Evolutionary conservation across 2,888 invertebrate genomes (phyloP).

Genomic region (Cheilosia grossa): DNA sequence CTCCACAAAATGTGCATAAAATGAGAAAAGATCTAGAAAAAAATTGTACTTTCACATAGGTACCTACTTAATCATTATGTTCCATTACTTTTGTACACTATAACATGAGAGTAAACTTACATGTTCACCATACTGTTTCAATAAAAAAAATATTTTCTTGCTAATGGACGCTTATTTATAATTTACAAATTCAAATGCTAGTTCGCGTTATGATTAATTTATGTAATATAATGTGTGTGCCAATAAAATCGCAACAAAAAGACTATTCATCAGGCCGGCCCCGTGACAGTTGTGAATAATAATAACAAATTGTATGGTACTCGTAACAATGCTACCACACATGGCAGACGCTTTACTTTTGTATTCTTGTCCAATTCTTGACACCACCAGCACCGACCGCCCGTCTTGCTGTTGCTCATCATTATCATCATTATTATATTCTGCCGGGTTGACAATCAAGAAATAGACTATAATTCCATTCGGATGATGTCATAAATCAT

Average conservation of each 20-base stretch:
- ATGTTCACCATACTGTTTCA: background rate
- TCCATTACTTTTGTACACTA: background rate
- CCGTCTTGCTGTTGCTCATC: background rate
- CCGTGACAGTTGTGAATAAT: conserved; percentile 20
- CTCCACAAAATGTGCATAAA: too few relatives aligned
- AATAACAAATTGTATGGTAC: conserved; percentile 13
- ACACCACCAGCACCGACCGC: conserved; percentile 11
- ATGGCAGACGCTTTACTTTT: conserved; percentile 13
- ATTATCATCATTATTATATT: conserved; percentile 25
- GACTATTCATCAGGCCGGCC: conserved; percentile 30
- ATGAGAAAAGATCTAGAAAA: too few relatives aligned
- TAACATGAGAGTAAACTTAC: background rate
- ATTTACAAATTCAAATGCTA: conserved; percentile 3
- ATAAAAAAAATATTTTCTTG: background rate
- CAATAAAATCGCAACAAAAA: conserved; percentile 28
- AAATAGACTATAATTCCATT: conserved; percentile 50
- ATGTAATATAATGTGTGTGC: conserved; percentile 19
- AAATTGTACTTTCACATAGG: too few relatives aligned
- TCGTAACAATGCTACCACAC: conserved; percentile 1
- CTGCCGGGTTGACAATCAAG: conserved; percentile 46
- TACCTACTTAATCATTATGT: too few relatives aligned
- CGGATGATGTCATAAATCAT: conserved; percentile 65
- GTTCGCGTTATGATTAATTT: conserved; percentile 47
- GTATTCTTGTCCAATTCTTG: conserved; percentile 34
- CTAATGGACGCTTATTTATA: too few relatives aligned